Evolutionary conservation across 1,140 invertebrate species (phyloP).

Genomic region (Atta texana): DNA sequence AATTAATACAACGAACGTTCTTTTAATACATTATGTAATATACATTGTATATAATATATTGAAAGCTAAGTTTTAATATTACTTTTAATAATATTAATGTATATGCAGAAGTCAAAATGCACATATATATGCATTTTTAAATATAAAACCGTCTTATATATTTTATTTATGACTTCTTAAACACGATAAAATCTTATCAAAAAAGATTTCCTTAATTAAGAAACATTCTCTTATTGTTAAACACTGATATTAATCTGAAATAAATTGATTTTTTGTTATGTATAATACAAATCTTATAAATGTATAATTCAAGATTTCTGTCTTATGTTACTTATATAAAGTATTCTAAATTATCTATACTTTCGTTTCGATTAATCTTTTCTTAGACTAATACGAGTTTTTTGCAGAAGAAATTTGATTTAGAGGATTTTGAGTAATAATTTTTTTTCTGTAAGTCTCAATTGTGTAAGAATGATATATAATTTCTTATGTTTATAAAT

Average conservation of each 20-base stretch:
- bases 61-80: too few species aligned
- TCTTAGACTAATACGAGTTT: not conserved
- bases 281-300: not conserved
- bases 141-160: not conserved
- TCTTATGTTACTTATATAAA: not conserved
- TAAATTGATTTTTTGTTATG: too few species aligned
- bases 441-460: not conserved
- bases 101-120: too few species aligned
- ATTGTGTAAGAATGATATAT: not conserved
- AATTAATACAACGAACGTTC: not conserved
- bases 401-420: not conserved
- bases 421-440: not conserved
- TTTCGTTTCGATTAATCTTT: not conserved
- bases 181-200: constrained; percentile 4
- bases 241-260: too few species aligned
- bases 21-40: too few species aligned
- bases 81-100: too few species aligned
- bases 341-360: not conserved
- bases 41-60: too few species aligned
- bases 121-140: not conserved
- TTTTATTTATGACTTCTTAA: constrained; percentile 15
- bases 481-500: not conserved
- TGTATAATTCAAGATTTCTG: constrained; percentile 1
- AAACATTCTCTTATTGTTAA: not conserved
- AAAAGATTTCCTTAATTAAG: not conserved